Percentiles rank a stretch among this genome's conserved stretches.
Evolutionary conservation across 2,113 vertebrate genomes (phyloP).

Genomic region (Archilochus colubris): DNA sequence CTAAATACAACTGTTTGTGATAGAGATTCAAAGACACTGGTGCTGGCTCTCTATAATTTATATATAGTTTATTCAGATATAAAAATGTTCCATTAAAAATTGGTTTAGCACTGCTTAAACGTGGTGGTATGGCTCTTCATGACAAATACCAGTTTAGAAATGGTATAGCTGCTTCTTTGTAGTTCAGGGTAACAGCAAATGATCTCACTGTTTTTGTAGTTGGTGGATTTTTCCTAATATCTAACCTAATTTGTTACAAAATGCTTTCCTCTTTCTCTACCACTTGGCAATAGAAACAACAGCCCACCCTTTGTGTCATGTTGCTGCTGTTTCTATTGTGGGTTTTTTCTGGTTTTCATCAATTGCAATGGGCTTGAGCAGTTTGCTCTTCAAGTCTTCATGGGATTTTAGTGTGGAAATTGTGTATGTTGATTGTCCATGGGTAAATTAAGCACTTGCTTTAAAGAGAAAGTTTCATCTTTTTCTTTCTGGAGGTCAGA

Average conservation of each 20-base stretch:
- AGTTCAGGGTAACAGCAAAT: background rate
- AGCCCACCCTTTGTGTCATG: too few species aligned
- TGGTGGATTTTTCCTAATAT: background rate
- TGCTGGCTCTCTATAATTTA: background rate
- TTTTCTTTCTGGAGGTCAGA: background rate
- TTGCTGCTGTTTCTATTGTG: background rate
- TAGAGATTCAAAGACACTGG: background rate
- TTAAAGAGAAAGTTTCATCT: background rate
- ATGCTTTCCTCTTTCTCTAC: background rate
- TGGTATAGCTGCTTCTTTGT: background rate
- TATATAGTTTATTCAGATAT: background rate
- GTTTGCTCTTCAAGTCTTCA: background rate
- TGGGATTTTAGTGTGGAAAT: background rate
- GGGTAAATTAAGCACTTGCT: background rate
- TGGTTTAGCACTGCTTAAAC: background rate
- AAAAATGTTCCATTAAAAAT: background rate
- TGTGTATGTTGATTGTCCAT: background rate
- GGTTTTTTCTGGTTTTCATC: background rate
- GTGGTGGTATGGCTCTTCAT: background rate
- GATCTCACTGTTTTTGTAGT: background rate
- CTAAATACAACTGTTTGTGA: background rate
- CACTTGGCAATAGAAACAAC: background rate
- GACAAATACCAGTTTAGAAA: background rate
- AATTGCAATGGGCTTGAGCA: accelerated
- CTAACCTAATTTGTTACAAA: background rate